These are phyloP conservation scores for Lordiphosa collinella DNA, from an alignment of 1,140 invertebrate species.

Conservation along the genomic window DNA sequence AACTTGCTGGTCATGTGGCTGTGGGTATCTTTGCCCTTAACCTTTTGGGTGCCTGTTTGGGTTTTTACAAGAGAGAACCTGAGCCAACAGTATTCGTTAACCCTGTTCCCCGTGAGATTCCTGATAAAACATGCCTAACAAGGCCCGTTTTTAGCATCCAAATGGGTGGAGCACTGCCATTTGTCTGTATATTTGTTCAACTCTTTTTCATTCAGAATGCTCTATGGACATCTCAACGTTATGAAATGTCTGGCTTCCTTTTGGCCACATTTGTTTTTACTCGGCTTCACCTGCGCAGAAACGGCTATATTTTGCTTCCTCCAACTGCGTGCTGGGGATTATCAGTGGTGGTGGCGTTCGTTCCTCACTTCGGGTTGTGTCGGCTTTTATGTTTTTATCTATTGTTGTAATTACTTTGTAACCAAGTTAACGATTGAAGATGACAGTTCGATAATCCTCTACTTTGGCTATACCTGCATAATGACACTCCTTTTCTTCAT, in stretches of 20 bases:
- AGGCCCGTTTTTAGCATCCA: neutral
- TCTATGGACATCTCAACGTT: neutral
- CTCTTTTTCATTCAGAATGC: neutral
- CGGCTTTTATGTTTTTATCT: neutral
- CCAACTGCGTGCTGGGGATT: neutral
- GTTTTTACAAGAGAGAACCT: neutral
- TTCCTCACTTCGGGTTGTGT: neutral
- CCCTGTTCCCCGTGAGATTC: neutral
- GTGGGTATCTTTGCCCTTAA: neutral
- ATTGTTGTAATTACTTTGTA: neutral
- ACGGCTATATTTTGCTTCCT: neutral
- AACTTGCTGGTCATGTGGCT: neutral
- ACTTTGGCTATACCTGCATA: neutral
- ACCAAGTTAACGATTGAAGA: neutral
- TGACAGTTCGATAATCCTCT: neutral
- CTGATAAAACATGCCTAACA: neutral
- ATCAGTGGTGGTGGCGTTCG: slow-evolving; percentile 8
- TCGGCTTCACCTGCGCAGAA: neutral
- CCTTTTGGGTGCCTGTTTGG: neutral
- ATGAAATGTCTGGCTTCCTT: neutral
- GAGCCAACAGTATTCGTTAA: neutral
- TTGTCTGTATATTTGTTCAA: neutral
- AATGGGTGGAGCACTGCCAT: neutral
- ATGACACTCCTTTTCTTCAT: neutral
- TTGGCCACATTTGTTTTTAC: neutral